Percentiles rank a stretch among this genome's conserved stretches.
phyloP scores from a whole-genome alignment of 2,888 invertebrate species.

The Ormia ochracea region DNA sequence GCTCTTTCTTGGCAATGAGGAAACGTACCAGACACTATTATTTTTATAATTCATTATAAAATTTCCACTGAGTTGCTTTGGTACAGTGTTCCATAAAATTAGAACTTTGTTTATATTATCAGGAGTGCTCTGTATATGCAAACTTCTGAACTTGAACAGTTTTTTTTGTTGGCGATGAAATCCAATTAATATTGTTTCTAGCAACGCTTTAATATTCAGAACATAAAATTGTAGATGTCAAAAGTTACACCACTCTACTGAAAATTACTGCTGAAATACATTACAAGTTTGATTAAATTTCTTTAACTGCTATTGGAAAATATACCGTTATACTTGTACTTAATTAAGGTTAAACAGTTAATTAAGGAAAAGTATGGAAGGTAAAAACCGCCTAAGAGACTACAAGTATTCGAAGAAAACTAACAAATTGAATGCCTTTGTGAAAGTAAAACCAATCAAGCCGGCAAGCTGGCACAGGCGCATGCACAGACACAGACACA shows the following conservation, averaged over 20 bases:
- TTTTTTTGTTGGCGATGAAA: background rate
- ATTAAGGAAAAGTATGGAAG: slow-evolving; percentile 28
- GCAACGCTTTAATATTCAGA: background rate
- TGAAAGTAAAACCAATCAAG: background rate
- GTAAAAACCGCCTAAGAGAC: background rate
- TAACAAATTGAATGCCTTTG: slow-evolving; percentile 3
- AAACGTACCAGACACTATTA: too few relatives aligned
- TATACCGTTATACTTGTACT: background rate
- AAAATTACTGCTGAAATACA: background rate
- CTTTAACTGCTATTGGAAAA: background rate
- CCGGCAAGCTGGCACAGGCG: background rate
- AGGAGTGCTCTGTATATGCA: too few relatives aligned
- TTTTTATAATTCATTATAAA: too few relatives aligned
- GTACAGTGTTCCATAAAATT: too few relatives aligned
- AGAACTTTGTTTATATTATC: too few relatives aligned
- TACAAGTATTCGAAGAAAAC: background rate
- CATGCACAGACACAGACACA: background rate
- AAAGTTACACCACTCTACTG: background rate
- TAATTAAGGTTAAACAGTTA: slow-evolving; percentile 58
- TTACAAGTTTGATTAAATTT: slow-evolving; percentile 30
- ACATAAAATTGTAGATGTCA: background rate
- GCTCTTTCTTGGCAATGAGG: too few relatives aligned
- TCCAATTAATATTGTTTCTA: slow-evolving; percentile 5
- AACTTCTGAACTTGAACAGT: slow-evolving; percentile 5
- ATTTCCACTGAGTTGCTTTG: too few relatives aligned